Percentiles rank a stretch among this genome's conserved stretches.
These are phyloP conservation scores for Acanthosepion lycidas DNA, from an alignment of 2,888 invertebrate species.

Conservation along the genomic window DNA sequence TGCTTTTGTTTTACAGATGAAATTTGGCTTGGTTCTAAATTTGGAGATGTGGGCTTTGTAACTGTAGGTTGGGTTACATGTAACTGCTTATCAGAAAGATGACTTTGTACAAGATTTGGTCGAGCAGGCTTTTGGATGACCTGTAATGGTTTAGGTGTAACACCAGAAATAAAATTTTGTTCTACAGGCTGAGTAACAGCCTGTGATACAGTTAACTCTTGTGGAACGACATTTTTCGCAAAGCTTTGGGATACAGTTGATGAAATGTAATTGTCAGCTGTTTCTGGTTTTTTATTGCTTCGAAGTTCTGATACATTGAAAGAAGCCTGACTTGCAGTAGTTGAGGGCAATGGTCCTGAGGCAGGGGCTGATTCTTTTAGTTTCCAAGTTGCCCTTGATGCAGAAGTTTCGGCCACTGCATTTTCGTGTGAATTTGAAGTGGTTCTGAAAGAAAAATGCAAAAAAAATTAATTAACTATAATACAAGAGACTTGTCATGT, in stretches of 20 bases:
- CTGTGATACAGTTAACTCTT: too few species aligned
- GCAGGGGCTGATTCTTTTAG: not conserved
- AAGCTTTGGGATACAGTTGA: too few species aligned
- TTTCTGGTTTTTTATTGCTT: not conserved
- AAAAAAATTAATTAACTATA: not conserved
- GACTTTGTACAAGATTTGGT: not conserved
- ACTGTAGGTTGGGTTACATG: not conserved
- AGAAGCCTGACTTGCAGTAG: not conserved
- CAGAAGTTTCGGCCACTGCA: not conserved
- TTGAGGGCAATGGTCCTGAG: not conserved
- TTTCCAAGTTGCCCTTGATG: not conserved
- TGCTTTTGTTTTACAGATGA: not conserved
- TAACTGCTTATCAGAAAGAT: not conserved
- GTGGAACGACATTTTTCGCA: too few species aligned
- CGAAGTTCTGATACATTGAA: not conserved
- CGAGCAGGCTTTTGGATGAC: not conserved
- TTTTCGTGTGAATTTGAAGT: not conserved
- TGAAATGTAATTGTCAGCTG: too few species aligned
- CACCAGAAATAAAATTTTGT: not conserved
- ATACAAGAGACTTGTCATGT: too few species aligned
- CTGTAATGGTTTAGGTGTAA: not conserved
- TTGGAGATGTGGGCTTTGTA: not conserved
- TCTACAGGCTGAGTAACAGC: too few species aligned
- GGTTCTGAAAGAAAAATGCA: not conserved
- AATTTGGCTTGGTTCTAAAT: not conserved